Evolutionary conservation across 2,888 invertebrate genomes (phyloP).

Genomic region (Timandra comae): DNA sequence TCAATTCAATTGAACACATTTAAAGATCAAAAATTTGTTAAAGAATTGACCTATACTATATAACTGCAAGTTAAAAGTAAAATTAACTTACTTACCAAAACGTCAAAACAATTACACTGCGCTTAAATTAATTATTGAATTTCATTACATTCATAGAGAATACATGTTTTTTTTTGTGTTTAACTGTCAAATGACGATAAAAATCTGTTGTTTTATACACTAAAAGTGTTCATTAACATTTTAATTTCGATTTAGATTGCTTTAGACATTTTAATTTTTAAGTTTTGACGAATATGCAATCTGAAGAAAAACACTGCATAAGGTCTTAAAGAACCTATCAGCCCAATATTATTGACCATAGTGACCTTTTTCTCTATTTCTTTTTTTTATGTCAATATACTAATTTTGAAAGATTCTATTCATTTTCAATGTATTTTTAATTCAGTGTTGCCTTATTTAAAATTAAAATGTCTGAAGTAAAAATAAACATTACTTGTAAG

Average conservation of each 20-base stretch:
- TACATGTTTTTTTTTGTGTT: slow-evolving; percentile 50
- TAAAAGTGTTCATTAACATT: slow-evolving; percentile 52
- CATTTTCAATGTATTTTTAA: too few species aligned
- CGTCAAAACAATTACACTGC: background rate
- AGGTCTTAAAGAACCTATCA: background rate
- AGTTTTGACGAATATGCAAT: too few species aligned
- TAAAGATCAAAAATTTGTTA: too few species aligned
- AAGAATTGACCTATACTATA: background rate
- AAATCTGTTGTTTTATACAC: slow-evolving; percentile 51
- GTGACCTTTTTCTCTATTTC: background rate
- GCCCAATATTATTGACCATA: background rate
- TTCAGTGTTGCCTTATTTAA: too few species aligned
- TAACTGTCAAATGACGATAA: slow-evolving; percentile 49
- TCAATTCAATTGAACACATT: too few species aligned
- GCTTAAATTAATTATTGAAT: slow-evolving; percentile 2
- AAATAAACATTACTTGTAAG: slow-evolving; percentile 48
- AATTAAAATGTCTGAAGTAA: slow-evolving; percentile 31
- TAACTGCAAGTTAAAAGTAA: background rate
- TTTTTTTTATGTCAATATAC: slow-evolving; percentile 21
- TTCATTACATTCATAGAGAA: slow-evolving; percentile 45
- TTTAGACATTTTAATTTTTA: slow-evolving; percentile 7
- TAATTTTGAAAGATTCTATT: too few species aligned
- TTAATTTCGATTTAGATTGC: slow-evolving; percentile 9
- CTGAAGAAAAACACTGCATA: background rate
- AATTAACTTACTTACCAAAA: background rate